Base-by-base conservation (phyloP, 2,888 invertebrate species). In the Timema podura region DNA sequence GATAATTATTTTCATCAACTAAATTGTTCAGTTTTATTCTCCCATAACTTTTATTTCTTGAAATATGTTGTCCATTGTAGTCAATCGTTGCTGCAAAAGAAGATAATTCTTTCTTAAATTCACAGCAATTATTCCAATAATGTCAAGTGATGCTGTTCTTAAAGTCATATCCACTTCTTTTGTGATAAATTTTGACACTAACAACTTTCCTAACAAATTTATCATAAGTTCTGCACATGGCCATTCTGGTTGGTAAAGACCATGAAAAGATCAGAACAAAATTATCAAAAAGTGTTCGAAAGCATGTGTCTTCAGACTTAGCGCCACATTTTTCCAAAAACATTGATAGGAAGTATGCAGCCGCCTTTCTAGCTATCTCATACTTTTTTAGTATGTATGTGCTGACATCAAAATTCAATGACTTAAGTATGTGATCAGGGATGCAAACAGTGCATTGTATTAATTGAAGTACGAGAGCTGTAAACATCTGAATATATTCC, bases 201-300 rank as follows among this genome's bases (percentile, higher is more conserved):
- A 15, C 15, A 61, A 45, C 44, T 16, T 9, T 7, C 61, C 61
- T 44, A 61, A 30, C 11, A 45, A 11, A 13, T 61, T 61, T 45
- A 61, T 13, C 61, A 61, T 30, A 11, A 61, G 11, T 13, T 61
- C 61, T 45, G 45, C 61, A 61, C 30, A 30, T 30, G 61, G 61
- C 61, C 61, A 61, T 45, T 61, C 6, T 61, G 61, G 61, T 61
- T 61, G 61, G 11, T 61, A 5, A 45, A 44, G 44, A 61, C 13
- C 61, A 61, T 13, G 13, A 61, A n/a, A 11, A 61, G 61, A 13
- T 61, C 61, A 5, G 30, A 13, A 61, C 61, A 61, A 61, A 61
- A 44, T 61, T 13, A 30, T 44, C 61, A 61, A 61, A 44, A 61
- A 61, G 30, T 30, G 30, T 30, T 30, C 30, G 30, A 30, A 30